Conservation (phyloP, 2,797 vertebrate genomes). For the Phoebastria nigripes region DNA sequence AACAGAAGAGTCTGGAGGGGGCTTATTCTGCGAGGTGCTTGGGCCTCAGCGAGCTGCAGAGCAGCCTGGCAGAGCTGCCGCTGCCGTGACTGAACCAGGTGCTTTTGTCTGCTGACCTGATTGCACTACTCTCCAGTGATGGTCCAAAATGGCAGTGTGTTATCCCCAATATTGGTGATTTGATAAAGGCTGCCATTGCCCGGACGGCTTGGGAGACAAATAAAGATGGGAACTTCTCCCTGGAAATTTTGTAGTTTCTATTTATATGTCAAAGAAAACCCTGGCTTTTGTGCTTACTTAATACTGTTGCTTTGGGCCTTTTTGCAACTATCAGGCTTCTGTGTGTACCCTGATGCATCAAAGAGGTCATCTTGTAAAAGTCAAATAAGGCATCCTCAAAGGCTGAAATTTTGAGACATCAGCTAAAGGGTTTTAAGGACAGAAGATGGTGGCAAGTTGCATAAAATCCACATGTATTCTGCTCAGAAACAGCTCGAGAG, state of each 20-base stretch:
- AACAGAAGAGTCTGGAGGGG: not conserved
- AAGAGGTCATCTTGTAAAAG: not conserved
- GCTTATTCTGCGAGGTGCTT: not conserved
- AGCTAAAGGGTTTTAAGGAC: not conserved
- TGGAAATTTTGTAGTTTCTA: not conserved
- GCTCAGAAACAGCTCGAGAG: not conserved
- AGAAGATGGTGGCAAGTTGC: not conserved
- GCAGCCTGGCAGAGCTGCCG: not conserved
- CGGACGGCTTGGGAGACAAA: not conserved
- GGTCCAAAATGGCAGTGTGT: not conserved
- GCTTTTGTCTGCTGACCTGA: not conserved
- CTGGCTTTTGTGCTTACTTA: not conserved
- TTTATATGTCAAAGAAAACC: not conserved
- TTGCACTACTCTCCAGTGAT: not conserved
- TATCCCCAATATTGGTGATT: not conserved
- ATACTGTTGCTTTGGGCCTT: not conserved
- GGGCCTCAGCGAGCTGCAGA: not conserved
- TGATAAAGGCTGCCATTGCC: not conserved
- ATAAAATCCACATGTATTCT: not conserved
- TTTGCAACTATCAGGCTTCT: not conserved
- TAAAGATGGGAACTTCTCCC: not conserved
- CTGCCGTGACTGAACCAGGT: fast-evolving
- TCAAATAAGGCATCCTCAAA: not conserved
- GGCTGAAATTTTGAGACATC: not conserved
- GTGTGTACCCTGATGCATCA: not conserved